These are phyloP conservation scores for Turnix velox DNA, from an alignment of 2,113 vertebrate species.

Conservation along the genomic window DNA sequence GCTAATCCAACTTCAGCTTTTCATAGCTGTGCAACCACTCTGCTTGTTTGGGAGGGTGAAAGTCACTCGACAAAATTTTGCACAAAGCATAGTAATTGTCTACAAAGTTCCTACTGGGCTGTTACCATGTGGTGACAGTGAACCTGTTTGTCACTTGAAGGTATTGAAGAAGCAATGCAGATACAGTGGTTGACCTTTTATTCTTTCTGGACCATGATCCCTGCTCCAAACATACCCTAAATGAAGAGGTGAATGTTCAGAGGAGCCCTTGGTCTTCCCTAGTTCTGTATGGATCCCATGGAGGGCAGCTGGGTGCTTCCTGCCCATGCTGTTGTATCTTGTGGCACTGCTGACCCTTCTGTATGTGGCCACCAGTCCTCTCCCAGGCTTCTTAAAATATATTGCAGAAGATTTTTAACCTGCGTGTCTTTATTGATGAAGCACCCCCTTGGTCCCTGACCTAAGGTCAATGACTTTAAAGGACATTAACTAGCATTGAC, in stretches of 20 bases:
- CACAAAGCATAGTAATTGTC: neutral
- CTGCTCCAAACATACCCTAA: neutral
- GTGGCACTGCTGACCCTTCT: neutral
- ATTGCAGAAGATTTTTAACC: neutral
- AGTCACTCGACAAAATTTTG: neutral
- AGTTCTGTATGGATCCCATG: neutral
- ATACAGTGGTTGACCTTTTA: neutral
- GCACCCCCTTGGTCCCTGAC: slow-evolving; percentile 59
- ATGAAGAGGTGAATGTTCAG: neutral
- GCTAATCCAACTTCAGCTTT: slow-evolving; percentile 36
- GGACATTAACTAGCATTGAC: slow-evolving; percentile 64
- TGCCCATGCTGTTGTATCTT: accelerated
- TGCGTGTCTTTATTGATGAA: slow-evolving; percentile 29
- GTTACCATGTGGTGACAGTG: neutral
- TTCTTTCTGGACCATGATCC: neutral
- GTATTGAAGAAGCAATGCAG: neutral
- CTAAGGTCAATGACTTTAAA: slow-evolving; percentile 59
- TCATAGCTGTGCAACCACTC: neutral
- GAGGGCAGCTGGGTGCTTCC: neutral
- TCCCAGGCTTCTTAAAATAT: neutral
- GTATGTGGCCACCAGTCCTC: neutral
- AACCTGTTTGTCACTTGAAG: neutral
- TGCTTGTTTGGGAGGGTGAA: neutral
- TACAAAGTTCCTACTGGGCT: neutral
- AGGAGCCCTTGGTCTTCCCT: neutral